These are phyloP conservation scores for Brachionus asplanchnoidis DNA, from an alignment of 1,140 invertebrate genomes.

Conservation along the genomic window DNA sequence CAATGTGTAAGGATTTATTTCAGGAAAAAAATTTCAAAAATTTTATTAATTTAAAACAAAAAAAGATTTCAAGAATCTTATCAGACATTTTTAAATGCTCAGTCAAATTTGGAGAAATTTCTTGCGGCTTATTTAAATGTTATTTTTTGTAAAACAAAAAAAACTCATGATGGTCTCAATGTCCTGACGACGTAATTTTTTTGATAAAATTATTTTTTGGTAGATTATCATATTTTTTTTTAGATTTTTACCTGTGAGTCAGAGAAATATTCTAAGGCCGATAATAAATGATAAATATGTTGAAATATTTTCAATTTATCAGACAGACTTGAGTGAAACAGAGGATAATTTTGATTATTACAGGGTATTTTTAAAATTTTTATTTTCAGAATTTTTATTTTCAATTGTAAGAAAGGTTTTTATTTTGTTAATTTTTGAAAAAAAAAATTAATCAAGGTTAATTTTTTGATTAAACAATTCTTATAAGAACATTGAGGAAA, in stretches of 20 bases:
- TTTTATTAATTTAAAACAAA: no score
- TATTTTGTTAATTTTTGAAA: no score
- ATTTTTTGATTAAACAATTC: no score
- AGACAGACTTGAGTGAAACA: conserved; percentile 52
- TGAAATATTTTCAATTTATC: conserved; percentile 55
- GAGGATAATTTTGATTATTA: conserved; percentile 52
- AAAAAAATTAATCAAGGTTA: no score
- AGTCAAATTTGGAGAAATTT: conserved; percentile 52
- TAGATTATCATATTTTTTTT: background rate
- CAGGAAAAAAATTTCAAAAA: conserved; percentile 42
- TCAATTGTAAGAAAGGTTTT: no score
- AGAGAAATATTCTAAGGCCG: conserved; percentile 49
- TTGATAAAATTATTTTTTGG: background rate
- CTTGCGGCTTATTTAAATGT: conserved; percentile 52
- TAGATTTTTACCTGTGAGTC: conserved; percentile 49
- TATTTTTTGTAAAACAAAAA: conserved; percentile 53
- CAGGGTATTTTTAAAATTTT: conserved; percentile 46
- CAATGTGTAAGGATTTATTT: background rate
- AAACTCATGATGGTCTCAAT: conserved; percentile 53
- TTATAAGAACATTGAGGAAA: no score
- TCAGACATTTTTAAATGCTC: conserved; percentile 48
- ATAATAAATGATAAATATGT: conserved; percentile 55
- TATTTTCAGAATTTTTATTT: no score
- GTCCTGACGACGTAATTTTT: conserved; percentile 51
- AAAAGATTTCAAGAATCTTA: conserved; percentile 53